Base-by-base conservation (phyloP, 2,888 invertebrate genomes). In the Drosophila peninsularis region DNA sequence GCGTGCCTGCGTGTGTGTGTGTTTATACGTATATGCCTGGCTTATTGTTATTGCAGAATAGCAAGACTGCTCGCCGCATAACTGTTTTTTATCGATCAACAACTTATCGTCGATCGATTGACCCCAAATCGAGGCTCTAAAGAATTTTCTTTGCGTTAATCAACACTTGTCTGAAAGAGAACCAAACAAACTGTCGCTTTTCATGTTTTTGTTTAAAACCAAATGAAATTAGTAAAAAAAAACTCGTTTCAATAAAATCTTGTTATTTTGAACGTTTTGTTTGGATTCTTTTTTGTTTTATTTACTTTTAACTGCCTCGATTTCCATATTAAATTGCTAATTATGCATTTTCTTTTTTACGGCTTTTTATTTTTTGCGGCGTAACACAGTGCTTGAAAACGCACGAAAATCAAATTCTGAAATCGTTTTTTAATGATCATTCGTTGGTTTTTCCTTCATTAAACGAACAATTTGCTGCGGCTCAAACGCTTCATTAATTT, bases 401-500 rank as follows among this genome's bases (percentile, higher is more conserved):
- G 24, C 56, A 45, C 32, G 63, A 41, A 74, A 60, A 61, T 34
- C 53, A 17, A 39, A 55, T 65, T 65, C 60, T 75, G n/a, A 65
- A 79, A 75, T 79, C 21, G 75, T 24, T 70, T 75, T 65, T 65
- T 75, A 79, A 76, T 57, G 62, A 70, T 62, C 49, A 47, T 54
- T 47, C 45, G 19, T 56, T 62, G 17, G 44, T 14, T 47, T 58
- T 66, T 54, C 21, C 13, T 34, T 55, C 27, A 49, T 44, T 49
- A n/a, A 19, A 49, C 3, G 13, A 34, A 61, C 50, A 73, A 74
- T 75, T 75, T 21, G 58, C 21, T 56, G 42, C 44, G 47, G 39
- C 42, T 53, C 17, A 76, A 76, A 76, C 27, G 77, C 62, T 80
- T 68, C 77, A 80, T 71, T 80, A 68, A 65, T 44, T 50, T 36